Percentiles rank a stretch among this genome's conserved stretches.
Conservation (phyloP, 2,797 vertebrate genomes). For the Anniella stebbinsi region DNA sequence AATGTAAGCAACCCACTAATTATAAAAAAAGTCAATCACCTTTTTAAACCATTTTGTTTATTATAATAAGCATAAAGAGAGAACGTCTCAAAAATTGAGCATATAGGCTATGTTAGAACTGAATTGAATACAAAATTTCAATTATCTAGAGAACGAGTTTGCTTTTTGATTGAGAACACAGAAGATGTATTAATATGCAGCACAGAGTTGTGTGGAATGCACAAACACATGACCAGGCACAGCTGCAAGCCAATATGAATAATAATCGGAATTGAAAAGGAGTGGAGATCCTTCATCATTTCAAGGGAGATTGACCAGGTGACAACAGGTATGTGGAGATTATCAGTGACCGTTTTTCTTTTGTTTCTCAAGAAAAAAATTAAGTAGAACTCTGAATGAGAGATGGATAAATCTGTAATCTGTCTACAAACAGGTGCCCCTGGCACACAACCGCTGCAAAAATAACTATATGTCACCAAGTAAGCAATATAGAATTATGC, state of each 20-base stretch:
- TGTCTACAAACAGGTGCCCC: too few relatives aligned
- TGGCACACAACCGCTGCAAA: too few relatives aligned
- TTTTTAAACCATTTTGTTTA: conserved; percentile 25
- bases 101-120: conserved; percentile 30
- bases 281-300: conserved; percentile 18
- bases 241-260: neutral
- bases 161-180: conserved; percentile 29
- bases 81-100: conserved; percentile 20
- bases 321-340: neutral
- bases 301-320: neutral
- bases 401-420: too few relatives aligned
- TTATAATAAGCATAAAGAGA: conserved; percentile 37
- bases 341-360: neutral
- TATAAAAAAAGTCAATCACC: conserved; percentile 42
- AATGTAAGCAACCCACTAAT: conserved; percentile 42
- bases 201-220: neutral
- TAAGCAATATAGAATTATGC: too few relatives aligned
- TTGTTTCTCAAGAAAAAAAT: neutral
- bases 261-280: neutral
- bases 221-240: conserved; percentile 6
- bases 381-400: neutral
- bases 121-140: conserved; percentile 45
- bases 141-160: conserved; percentile 27
- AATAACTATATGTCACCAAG: too few relatives aligned
- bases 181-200: conserved; percentile 43